phyloP scores from a whole-genome alignment of 2,888 invertebrate genomes.

The Junonia oenone region DNA sequence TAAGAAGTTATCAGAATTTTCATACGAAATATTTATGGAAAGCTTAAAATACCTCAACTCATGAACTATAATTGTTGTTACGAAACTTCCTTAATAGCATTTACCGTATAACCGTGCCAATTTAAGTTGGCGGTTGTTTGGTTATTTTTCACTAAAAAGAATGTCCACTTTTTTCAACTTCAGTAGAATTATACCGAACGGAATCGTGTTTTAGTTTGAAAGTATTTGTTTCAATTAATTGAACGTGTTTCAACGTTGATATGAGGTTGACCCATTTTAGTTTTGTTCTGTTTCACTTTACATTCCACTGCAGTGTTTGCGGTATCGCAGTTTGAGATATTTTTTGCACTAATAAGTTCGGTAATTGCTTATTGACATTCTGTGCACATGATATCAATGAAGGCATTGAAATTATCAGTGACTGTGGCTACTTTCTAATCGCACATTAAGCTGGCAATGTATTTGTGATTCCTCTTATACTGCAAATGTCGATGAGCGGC shows the following conservation, averaged over 20 bases:
- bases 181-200: not conserved
- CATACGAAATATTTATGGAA: too few relatives aligned
- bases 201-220: not conserved
- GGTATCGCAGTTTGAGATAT: not conserved
- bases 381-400: not conserved
- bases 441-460: too few relatives aligned
- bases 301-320: conserved; percentile 1
- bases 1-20: too few relatives aligned
- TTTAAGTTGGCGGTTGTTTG: too few relatives aligned
- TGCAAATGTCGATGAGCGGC: too few relatives aligned
- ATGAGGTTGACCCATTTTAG: conserved; percentile 11
- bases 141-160: too few relatives aligned
- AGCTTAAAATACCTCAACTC: too few relatives aligned
- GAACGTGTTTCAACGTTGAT: conserved; percentile 8
- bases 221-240: conserved; percentile 6
- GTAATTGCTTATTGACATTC: not conserved
- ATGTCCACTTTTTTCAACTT: not conserved
- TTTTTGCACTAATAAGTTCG: not conserved
- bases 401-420: too few relatives aligned
- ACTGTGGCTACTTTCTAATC: too few relatives aligned
- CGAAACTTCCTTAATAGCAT: not conserved
- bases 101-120: not conserved
- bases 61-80: not conserved
- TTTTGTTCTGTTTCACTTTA: conserved; percentile 4
- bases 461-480: too few relatives aligned